Base-by-base conservation (phyloP, 2,113 vertebrate species). In the Lasiurus cinereus region DNA sequence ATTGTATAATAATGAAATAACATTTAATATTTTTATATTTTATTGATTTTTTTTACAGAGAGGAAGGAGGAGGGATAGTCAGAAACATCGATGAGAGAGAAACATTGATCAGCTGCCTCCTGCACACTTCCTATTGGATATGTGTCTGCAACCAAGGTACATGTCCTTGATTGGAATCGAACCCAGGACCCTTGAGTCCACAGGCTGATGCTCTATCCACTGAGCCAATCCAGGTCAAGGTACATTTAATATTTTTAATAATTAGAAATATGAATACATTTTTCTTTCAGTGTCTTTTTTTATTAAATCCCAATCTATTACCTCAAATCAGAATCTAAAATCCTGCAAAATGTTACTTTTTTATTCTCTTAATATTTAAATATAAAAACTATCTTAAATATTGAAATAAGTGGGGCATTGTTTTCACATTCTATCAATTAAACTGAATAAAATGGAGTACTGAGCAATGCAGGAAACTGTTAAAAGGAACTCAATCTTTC, bases 221-320 rank as follows among this genome's bases (percentile, higher is more conserved):
- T 46, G 46, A 46, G 10, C 46, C 48, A 50, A 50, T 13, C 48
- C 12, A 39, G 12, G 48, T 50, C 48, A 50, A 12, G 11, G 48
- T 11, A 18, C 59, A 96, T 54, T 54, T 54, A 54, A 89, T 87
- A 94, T 54, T 91, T 96, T 90, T 90, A 93, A 76, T 96, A 50
- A 80, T 46, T 84, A 93, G 15, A 76, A 84, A 89, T 39, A 16
- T 85, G 36, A 46, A 74, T 80, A 74, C 8, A 88, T 87, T 90
- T 76, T 92, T 80, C 29, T 80, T 96, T 83, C 74, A 74, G 43
- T 46, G 52, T 43, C 85, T 7, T 56, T 92, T 92, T 86, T 96
- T 83, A 91, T 83, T 87, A 94, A 93, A 79, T 54, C 9, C 36
- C 36, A 36, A 36, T 39, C 59, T 66, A 46, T 48, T 82, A 67